Evolutionary conservation across 2,888 invertebrate species (phyloP).

Genomic region (Callosobruchus maculatus): DNA sequence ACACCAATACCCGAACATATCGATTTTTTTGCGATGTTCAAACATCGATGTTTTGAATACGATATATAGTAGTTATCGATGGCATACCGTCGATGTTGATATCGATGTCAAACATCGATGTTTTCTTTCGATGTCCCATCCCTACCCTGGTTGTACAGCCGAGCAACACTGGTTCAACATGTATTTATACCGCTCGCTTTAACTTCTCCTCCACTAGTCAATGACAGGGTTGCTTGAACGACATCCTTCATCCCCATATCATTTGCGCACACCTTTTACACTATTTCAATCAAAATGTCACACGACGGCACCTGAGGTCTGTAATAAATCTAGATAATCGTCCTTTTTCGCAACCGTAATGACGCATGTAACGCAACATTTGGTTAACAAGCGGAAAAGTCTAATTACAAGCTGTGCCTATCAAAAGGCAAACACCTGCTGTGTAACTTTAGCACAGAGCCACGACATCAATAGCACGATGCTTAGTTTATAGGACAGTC

Average conservation of each 20-base stretch:
- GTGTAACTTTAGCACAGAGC: not conserved
- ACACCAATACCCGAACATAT: too few species aligned
- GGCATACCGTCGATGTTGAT: too few species aligned
- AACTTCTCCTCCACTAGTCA: too few species aligned
- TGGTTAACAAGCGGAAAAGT: not conserved
- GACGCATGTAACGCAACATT: not conserved
- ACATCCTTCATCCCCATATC: not conserved
- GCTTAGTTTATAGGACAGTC: not conserved
- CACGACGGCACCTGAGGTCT: not conserved
- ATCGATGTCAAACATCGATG: too few species aligned
- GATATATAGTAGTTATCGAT: too few species aligned
- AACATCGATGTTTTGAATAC: too few species aligned
- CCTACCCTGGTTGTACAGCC: too few species aligned
- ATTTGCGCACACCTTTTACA: not conserved
- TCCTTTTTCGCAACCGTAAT: not conserved
- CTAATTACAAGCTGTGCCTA: not conserved
- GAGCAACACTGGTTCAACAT: too few species aligned
- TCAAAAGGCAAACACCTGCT: not conserved
- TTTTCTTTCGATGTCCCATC: too few species aligned
- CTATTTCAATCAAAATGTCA: not conserved
- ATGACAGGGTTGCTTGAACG: too few species aligned
- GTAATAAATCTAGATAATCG: not conserved
- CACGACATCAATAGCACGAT: not conserved
- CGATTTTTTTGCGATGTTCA: too few species aligned
- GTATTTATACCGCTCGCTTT: too few species aligned